phyloP scores from a whole-genome alignment of 2,113 vertebrate species.

The Poeciliopsis occidentalis region DNA sequence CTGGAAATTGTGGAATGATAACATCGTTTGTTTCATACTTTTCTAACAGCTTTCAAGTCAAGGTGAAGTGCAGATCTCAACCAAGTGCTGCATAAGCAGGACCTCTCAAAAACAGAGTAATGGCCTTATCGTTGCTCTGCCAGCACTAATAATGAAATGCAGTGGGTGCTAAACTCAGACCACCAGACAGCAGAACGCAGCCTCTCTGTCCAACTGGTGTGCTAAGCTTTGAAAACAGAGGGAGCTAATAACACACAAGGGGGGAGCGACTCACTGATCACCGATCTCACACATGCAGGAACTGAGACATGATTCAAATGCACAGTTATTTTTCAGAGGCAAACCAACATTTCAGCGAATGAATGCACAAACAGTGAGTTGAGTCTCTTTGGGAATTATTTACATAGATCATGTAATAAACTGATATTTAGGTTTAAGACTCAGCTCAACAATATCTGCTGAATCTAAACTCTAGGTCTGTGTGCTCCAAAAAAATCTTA shows the following conservation, averaged over 20 bases:
- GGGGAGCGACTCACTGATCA: slow-evolving; percentile 34
- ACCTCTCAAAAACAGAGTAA: slow-evolving; percentile 9
- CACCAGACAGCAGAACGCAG: not conserved
- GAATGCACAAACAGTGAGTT: slow-evolving; percentile 28
- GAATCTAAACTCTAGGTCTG: not conserved
- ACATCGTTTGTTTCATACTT: slow-evolving; percentile 9
- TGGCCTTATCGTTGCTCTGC: slow-evolving; percentile 4
- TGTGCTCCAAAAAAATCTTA: too few relatives aligned
- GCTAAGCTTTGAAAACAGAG: slow-evolving; percentile 3
- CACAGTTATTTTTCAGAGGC: slow-evolving; percentile 81
- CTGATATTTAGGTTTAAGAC: not conserved
- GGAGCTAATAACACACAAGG: not conserved
- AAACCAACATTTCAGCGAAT: slow-evolving; percentile 63
- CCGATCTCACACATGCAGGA: slow-evolving; percentile 1
- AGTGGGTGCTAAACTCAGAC: slow-evolving; percentile 1
- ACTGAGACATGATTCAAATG: slow-evolving; percentile 67
- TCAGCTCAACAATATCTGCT: not conserved
- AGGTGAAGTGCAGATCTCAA: slow-evolving; percentile 1
- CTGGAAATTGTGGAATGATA: slow-evolving; percentile 16
- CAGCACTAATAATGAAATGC: slow-evolving; percentile 12
- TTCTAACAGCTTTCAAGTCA: not conserved
- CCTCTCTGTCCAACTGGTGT: not conserved
- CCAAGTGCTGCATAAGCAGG: not conserved
- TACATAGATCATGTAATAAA: slow-evolving; percentile 23
- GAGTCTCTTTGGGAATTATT: slow-evolving; percentile 41